These are phyloP conservation scores for Chelonoidis abingdonii DNA, from an alignment of 2,113 vertebrate species.

Conservation along the genomic window DNA sequence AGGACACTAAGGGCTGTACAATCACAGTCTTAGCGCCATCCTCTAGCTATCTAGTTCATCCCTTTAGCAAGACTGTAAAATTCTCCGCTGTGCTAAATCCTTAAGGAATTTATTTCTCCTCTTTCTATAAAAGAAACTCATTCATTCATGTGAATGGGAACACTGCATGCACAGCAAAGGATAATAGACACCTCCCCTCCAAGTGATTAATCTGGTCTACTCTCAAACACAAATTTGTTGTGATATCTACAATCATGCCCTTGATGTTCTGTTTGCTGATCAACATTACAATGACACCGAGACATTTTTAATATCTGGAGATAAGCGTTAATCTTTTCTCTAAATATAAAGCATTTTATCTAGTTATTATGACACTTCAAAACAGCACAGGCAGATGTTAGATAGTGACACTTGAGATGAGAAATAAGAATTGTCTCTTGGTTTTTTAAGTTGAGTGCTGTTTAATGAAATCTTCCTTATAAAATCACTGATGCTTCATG, in stretches of 20 bases:
- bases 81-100: neutral
- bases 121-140: neutral
- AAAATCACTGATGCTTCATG: neutral
- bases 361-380: neutral
- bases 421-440: neutral
- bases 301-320: neutral
- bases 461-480: neutral
- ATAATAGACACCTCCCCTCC: neutral
- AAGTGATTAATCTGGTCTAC: neutral
- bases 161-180: neutral
- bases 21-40: fast-evolving
- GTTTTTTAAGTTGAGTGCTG: neutral
- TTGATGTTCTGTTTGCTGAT: neutral
- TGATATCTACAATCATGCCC: neutral
- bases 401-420: neutral
- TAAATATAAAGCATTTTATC: neutral
- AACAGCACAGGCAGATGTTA: neutral
- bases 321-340: neutral
- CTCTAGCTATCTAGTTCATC: neutral
- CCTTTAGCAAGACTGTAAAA: neutral
- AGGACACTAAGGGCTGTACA: neutral
- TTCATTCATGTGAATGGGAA: neutral
- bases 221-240: neutral
- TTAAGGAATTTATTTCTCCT: neutral
- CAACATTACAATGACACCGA: neutral